Evolutionary conservation across 2,113 vertebrate species (phyloP).

Genomic region (Sphaerodactylus townsendi): DNA sequence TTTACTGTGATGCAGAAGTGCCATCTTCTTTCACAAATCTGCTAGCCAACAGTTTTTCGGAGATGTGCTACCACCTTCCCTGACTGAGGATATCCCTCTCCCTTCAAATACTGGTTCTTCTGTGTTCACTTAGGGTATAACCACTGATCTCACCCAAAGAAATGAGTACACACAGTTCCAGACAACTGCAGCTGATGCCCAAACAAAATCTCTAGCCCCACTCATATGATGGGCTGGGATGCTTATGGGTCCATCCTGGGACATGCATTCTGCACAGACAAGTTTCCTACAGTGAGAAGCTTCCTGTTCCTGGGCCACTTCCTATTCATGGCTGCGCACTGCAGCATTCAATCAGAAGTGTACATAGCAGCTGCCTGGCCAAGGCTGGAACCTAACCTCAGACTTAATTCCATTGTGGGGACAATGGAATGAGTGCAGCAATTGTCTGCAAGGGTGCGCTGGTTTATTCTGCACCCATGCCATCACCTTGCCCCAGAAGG

Average conservation of each 20-base stretch:
- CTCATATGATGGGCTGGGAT: background rate
- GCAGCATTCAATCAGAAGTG: background rate
- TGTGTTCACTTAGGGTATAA: too few species aligned
- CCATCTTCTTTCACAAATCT: background rate
- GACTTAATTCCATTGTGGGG: background rate
- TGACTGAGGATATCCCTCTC: background rate
- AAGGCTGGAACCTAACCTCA: background rate
- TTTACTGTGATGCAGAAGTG: background rate
- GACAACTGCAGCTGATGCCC: background rate
- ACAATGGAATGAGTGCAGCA: background rate
- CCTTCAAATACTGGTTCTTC: background rate
- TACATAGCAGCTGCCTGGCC: background rate
- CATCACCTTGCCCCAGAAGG: background rate
- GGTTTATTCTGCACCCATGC: background rate
- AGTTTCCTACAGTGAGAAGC: background rate
- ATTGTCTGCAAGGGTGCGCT: background rate
- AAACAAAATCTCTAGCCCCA: background rate
- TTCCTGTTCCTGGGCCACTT: background rate
- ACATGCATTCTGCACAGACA: background rate
- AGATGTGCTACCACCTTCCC: background rate
- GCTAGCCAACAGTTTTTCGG: accelerated
- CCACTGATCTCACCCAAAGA: background rate
- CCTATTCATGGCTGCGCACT: background rate
- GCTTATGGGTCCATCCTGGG: background rate
- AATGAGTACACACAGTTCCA: too few species aligned